A percentile compares a stretch with the other conserved stretches of the same genome.
Evolutionary conservation across 2,888 invertebrate genomes (phyloP).

Genomic region (Synergus itoensis): DNA sequence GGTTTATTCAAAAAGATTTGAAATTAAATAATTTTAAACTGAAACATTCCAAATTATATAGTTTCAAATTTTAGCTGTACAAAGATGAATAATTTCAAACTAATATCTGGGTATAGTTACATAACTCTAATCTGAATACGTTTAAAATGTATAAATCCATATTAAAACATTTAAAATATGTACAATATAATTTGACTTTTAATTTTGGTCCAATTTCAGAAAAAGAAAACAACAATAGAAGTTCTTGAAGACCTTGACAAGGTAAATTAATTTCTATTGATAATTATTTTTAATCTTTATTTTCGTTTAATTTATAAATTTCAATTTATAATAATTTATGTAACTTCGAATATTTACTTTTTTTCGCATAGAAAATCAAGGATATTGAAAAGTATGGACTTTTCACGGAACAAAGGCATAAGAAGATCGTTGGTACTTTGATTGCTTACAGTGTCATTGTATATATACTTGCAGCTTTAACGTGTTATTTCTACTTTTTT

Average conservation of each 20-base stretch:
- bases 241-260: slow-evolving; percentile 86
- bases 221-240: slow-evolving; percentile 80
- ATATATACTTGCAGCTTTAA: slow-evolving; percentile 85
- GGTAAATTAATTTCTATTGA: slow-evolving; percentile 61
- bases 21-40: no score
- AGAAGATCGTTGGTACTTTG: slow-evolving; percentile 89
- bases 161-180: background rate
- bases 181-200: background rate
- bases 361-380: slow-evolving; percentile 83
- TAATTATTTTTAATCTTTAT: slow-evolving; percentile 26
- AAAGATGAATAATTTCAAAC: background rate
- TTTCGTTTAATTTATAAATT: slow-evolving; percentile 19
- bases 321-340: slow-evolving; percentile 20
- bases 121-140: background rate
- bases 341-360: slow-evolving; percentile 38
- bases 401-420: slow-evolving; percentile 89
- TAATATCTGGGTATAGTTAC: no score
- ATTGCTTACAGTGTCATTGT: slow-evolving; percentile 85
- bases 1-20: no score
- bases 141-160: background rate
- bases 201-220: slow-evolving; percentile 73
- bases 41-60: no score
- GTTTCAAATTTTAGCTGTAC: no score
- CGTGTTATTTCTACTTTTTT: slow-evolving; percentile 90
- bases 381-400: slow-evolving; percentile 89